Percentiles rank a stretch among this genome's conserved stretches.
phyloP scores from a whole-genome alignment of 2,888 invertebrate genomes.

The Athalia rosae region DNA sequence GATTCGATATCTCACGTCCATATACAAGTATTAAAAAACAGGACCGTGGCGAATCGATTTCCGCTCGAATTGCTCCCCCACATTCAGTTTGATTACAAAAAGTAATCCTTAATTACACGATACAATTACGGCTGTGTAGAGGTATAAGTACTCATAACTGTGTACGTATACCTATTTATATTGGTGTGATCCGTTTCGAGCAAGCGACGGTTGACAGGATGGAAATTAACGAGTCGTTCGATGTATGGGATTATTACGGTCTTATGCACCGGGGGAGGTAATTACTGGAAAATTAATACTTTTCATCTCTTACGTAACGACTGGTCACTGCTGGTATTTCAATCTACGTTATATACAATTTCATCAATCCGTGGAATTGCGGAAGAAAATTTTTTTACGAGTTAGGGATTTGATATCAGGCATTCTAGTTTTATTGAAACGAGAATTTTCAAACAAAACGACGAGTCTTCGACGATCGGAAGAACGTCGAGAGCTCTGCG shows the following conservation, averaged over 20 bases:
- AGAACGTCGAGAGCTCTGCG: neutral
- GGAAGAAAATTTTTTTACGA: neutral
- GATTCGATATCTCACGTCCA: too few species aligned
- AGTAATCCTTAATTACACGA: neutral
- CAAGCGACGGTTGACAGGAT: conserved; percentile 16
- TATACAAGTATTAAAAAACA: too few species aligned
- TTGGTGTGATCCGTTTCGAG: neutral
- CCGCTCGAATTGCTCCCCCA: neutral
- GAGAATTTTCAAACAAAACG: too few species aligned
- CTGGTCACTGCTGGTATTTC: neutral
- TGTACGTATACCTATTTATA: neutral
- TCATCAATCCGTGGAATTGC: neutral
- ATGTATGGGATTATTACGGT: conserved; percentile 1
- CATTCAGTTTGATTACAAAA: neutral
- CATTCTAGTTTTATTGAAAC: too few species aligned
- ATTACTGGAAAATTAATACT: conserved; percentile 7
- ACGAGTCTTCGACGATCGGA: too few species aligned
- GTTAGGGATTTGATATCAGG: too few species aligned
- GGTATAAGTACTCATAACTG: neutral
- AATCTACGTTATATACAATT: neutral
- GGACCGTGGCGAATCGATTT: neutral
- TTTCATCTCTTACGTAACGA: neutral
- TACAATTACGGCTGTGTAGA: too few species aligned
- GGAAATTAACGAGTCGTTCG: conserved; percentile 4
- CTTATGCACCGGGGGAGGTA: neutral